These are phyloP conservation scores for Lithophane ornitopus DNA, from an alignment of 2,888 invertebrate genomes.

Conservation along the genomic window DNA sequence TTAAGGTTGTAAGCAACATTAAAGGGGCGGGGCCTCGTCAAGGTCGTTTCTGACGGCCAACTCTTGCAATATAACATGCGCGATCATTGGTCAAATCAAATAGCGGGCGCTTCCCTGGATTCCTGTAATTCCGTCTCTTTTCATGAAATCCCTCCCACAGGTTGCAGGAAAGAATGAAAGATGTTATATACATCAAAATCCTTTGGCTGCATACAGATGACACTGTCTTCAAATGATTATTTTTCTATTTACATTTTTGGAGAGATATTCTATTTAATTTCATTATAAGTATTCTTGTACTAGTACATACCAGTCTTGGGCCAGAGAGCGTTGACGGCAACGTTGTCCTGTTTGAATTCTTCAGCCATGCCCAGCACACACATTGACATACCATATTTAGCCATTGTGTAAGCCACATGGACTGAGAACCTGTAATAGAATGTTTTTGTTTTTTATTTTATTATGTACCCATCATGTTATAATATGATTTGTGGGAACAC, in stretches of 20 bases:
- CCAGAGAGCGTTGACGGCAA: conserved; percentile 99
- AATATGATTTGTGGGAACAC: too few relatives aligned
- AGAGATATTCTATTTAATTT: not conserved
- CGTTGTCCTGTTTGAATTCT: conserved; percentile 95
- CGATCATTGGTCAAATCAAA: too few relatives aligned
- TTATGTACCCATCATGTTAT: not conserved
- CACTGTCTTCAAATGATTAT: not conserved
- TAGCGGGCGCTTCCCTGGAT: too few relatives aligned
- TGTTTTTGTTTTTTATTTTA: not conserved
- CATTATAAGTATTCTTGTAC: not conserved
- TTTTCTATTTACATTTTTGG: not conserved
- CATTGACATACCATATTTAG: conserved; percentile 99
- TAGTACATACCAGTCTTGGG: conserved; percentile 95
- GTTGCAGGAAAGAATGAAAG: too few relatives aligned
- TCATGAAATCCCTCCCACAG: too few relatives aligned
- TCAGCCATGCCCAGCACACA: conserved; percentile 99
- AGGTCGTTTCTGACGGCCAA: too few relatives aligned
- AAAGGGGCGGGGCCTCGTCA: too few relatives aligned
- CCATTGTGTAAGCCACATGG: conserved; percentile 99
- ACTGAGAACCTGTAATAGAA: conserved; percentile 91
- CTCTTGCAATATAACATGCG: too few relatives aligned
- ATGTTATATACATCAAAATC: too few relatives aligned
- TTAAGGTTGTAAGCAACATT: too few relatives aligned
- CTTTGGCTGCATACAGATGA: not conserved
- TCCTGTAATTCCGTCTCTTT: too few relatives aligned